Evolutionary conservation across 2,113 vertebrate genomes (phyloP).

Genomic region (Halcyon malimbica): DNA sequence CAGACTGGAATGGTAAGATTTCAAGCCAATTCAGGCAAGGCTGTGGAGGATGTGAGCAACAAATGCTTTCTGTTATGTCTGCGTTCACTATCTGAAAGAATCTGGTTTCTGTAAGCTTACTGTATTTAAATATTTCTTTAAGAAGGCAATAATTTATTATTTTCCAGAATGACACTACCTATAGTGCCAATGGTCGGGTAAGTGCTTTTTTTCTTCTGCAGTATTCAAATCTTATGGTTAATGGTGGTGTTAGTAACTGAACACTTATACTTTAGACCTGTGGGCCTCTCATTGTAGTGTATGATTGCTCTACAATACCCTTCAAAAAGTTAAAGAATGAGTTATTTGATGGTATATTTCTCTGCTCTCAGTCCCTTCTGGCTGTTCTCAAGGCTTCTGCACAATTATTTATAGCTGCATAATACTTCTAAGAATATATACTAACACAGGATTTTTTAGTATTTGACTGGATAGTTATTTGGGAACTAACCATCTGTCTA

Average conservation of each 20-base stretch:
- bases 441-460: background rate
- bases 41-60: background rate
- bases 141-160: background rate
- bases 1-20: background rate
- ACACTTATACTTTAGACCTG: background rate
- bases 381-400: background rate
- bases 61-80: background rate
- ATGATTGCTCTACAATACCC: background rate
- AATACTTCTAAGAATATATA: background rate
- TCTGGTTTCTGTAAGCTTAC: background rate
- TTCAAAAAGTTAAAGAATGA: background rate
- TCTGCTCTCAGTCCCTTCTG: background rate
- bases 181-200: slow-evolving; percentile 22
- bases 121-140: background rate
- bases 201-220: background rate
- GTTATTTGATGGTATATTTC: background rate
- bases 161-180: slow-evolving; percentile 53
- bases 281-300: background rate
- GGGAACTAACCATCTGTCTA: background rate
- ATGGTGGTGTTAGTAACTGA: background rate
- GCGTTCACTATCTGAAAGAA: background rate
- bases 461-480: background rate
- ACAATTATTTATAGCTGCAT: background rate
- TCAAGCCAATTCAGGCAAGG: background rate
- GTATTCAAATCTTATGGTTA: background rate